phyloP scores from a whole-genome alignment of 2,113 vertebrate species.

The Protobothrops flavoviridis region DNA sequence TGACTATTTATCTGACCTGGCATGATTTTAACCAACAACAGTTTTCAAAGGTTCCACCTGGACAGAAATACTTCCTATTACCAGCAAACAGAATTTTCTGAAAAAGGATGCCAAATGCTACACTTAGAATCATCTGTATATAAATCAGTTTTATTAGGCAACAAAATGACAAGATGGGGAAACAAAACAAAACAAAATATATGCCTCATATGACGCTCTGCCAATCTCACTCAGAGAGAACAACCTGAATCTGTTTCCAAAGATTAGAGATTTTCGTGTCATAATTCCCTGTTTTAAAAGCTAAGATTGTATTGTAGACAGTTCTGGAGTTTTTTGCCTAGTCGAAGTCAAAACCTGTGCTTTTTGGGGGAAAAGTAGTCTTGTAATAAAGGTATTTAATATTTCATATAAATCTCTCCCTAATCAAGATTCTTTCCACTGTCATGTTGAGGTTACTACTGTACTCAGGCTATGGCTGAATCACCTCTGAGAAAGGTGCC shows the following conservation, averaged over 20 bases:
- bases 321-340: background rate
- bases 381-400: background rate
- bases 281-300: background rate
- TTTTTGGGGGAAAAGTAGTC: background rate
- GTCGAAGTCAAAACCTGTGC: background rate
- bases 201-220: background rate
- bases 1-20: background rate
- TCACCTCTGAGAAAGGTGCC: conserved; percentile 7
- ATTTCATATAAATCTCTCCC: background rate
- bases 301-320: background rate
- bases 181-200: background rate
- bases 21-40: background rate
- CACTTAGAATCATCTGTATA: background rate
- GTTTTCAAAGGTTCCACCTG: background rate
- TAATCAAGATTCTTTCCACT: background rate
- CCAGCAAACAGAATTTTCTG: background rate
- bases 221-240: background rate
- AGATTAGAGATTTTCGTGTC: background rate
- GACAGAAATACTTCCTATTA: background rate
- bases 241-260: background rate
- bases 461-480: background rate
- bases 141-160: background rate
- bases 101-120: background rate
- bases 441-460: background rate
- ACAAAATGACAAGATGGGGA: background rate